Percentiles rank a stretch among this genome's conserved stretches.
Evolutionary conservation across 2,888 invertebrate species (phyloP).

Genomic region (Orthosia gracilis): DNA sequence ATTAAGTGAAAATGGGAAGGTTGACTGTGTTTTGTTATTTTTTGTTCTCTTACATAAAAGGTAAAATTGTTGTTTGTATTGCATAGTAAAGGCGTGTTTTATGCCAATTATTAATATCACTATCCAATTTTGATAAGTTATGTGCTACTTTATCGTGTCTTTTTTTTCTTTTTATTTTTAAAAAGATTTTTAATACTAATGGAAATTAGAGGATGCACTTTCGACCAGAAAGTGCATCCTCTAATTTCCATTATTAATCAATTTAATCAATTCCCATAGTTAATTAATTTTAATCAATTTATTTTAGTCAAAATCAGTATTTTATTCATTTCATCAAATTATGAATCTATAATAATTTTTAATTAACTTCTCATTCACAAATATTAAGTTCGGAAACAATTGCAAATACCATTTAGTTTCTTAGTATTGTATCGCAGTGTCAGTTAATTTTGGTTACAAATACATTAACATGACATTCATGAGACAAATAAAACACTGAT

Average conservation of each 20-base stretch:
- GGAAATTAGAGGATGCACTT: too few relatives aligned
- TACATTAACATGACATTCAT: slow-evolving; percentile 14
- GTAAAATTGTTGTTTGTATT: slow-evolving; percentile 64
- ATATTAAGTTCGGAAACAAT: slow-evolving; percentile 29
- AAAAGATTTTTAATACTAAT: not conserved
- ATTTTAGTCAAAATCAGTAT: not conserved
- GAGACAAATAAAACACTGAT: not conserved
- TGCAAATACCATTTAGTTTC: slow-evolving; percentile 17
- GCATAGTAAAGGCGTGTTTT: not conserved
- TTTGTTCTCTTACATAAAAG: slow-evolving; percentile 77
- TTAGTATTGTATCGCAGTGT: slow-evolving; percentile 4
- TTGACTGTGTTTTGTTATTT: slow-evolving; percentile 73
- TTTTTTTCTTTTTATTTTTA: not conserved
- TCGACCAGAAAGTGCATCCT: too few relatives aligned
- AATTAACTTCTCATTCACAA: slow-evolving; percentile 27
- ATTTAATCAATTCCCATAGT: too few relatives aligned
- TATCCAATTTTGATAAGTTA: not conserved
- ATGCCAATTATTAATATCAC: not conserved
- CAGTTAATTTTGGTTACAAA: not conserved
- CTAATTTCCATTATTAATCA: too few relatives aligned
- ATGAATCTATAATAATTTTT: not conserved
- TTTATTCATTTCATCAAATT: not conserved
- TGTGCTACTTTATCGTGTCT: not conserved
- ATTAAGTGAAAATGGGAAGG: slow-evolving; percentile 73
- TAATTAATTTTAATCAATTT: too few relatives aligned